phyloP scores from a whole-genome alignment of 2,797 vertebrate species.

The Cephalopachus bancanus region DNA sequence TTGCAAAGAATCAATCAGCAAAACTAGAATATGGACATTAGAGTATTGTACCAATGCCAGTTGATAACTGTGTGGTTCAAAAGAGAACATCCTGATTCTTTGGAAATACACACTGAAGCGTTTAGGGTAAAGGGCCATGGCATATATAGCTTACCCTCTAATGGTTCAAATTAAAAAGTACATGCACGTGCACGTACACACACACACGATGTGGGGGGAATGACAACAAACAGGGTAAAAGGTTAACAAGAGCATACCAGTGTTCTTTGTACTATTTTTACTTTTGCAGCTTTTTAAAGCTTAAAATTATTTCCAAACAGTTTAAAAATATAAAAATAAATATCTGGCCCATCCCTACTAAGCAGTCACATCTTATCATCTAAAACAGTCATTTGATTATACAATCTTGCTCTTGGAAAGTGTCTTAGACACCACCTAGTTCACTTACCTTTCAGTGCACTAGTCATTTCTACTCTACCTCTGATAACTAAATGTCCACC shows the following conservation, averaged over 20 bases:
- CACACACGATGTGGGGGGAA: neutral
- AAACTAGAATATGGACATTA: neutral
- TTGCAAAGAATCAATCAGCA: neutral
- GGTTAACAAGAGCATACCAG: neutral
- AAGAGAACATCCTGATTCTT: neutral
- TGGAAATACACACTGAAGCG: neutral
- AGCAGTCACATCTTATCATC: neutral
- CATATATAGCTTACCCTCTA: neutral
- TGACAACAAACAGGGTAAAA: neutral
- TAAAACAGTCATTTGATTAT: neutral
- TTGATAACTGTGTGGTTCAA: neutral
- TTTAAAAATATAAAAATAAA: neutral
- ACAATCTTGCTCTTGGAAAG: neutral
- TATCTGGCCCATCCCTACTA: neutral
- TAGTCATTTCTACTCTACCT: neutral
- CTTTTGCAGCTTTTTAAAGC: neutral
- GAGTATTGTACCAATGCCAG: neutral
- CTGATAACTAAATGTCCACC: neutral
- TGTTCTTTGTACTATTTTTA: neutral
- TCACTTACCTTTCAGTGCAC: neutral
- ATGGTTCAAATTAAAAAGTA: neutral
- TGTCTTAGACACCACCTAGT: neutral
- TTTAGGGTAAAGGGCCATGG: neutral
- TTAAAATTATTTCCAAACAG: constrained; percentile 6
- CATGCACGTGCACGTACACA: no score